Percentiles rank a stretch among this genome's conserved stretches.
phyloP scores from a whole-genome alignment of 2,113 vertebrate species.

The Pterophyllum scalare region DNA sequence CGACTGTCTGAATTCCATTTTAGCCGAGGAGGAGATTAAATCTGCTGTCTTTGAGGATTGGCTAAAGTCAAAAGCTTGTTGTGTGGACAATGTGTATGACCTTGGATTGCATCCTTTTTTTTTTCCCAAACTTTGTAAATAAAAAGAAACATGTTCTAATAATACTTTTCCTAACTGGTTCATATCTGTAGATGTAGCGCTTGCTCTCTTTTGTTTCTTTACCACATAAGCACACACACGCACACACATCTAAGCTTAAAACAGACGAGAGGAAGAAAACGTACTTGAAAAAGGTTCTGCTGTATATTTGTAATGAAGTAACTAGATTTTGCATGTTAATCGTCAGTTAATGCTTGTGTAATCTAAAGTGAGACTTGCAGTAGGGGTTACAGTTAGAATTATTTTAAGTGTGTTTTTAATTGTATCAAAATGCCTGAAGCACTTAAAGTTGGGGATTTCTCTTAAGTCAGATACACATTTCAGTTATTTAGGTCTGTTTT shows the following conservation, averaged over 20 bases:
- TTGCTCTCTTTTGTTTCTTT: neutral
- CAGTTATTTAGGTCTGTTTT: neutral
- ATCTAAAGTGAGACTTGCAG: neutral
- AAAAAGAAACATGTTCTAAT: conserved; percentile 74
- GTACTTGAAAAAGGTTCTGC: neutral
- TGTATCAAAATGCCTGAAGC: neutral
- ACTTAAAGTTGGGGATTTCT: neutral
- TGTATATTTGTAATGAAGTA: neutral
- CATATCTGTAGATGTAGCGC: neutral
- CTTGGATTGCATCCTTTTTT: conserved; percentile 57
- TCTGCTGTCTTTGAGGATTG: conserved; percentile 64
- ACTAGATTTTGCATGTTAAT: neutral
- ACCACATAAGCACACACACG: neutral
- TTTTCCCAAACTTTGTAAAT: conserved; percentile 79
- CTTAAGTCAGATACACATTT: neutral
- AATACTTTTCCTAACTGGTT: conserved; percentile 45
- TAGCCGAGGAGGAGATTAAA: conserved; percentile 53
- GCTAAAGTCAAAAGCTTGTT: conserved; percentile 61
- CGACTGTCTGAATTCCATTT: conserved; percentile 63
- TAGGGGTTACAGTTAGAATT: neutral
- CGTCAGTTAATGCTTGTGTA: neutral
- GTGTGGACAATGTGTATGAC: conserved; percentile 65
- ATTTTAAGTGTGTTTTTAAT: neutral
- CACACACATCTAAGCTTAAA: neutral
- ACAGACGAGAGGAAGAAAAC: neutral